Evolutionary conservation across 2,888 invertebrate species (phyloP).

Genomic region (Heliconius erato): DNA sequence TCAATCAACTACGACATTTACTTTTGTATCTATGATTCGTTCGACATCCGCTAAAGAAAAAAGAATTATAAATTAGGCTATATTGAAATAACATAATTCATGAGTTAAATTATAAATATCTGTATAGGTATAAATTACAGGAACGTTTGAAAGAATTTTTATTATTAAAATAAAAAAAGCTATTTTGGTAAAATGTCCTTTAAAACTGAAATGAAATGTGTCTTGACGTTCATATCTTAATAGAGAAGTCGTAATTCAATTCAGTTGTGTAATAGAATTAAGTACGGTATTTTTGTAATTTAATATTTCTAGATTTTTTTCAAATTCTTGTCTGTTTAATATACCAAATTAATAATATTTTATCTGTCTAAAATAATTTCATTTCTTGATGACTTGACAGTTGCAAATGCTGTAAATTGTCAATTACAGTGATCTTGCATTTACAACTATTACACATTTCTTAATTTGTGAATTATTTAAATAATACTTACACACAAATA

Average conservation of each 20-base stretch:
- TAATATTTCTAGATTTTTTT: background rate
- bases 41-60: background rate
- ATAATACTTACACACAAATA: conserved; percentile 5
- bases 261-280: no score
- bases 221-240: background rate
- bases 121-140: background rate
- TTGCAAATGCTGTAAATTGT: conserved; percentile 45
- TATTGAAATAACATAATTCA: background rate
- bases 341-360: background rate
- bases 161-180: background rate
- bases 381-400: background rate
- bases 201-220: background rate
- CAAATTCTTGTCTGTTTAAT: background rate
- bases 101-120: background rate
- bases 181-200: background rate
- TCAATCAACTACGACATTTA: conserved; percentile 28
- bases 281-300: background rate
- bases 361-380: background rate
- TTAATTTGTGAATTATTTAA: conserved; percentile 7
- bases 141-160: background rate
- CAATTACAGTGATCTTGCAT: conserved; percentile 64
- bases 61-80: background rate
- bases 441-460: conserved; percentile 39
- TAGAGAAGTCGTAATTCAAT: no score
- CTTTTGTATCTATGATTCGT: conserved; percentile 9